Percentiles rank a stretch among this genome's conserved stretches.
Conservation (phyloP, 2,113 vertebrate species). For the Nothoprocta perdicaria region DNA sequence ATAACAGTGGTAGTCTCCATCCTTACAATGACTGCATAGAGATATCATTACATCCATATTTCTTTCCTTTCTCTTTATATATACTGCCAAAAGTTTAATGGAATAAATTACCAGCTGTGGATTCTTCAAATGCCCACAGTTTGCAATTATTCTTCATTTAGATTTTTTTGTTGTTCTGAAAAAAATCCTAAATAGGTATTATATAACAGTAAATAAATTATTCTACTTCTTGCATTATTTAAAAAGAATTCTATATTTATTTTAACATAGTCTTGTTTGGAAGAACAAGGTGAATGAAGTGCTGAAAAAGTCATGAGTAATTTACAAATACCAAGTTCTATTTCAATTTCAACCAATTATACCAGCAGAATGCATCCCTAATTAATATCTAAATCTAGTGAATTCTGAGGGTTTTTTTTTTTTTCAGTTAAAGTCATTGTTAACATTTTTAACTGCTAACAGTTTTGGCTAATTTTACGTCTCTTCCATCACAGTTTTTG, state of each 20-base stretch:
- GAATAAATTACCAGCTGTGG: not conserved
- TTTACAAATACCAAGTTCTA: not conserved
- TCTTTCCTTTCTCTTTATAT: not conserved
- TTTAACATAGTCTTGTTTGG: not conserved
- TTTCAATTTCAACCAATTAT: not conserved
- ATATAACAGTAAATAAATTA: not conserved
- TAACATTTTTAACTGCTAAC: not conserved
- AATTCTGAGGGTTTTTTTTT: not conserved
- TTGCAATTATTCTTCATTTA: not conserved
- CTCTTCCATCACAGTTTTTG: not conserved
- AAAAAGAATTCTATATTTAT: not conserved
- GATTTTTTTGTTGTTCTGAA: not conserved
- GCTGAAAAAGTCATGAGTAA: not conserved
- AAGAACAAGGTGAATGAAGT: not conserved
- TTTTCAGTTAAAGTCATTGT: not conserved
- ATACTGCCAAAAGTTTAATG: not conserved
- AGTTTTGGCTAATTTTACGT: not conserved
- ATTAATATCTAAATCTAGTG: not conserved
- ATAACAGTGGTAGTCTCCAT: slow-evolving; percentile 24
- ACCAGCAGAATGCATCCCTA: not conserved
- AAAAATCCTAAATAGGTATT: not conserved
- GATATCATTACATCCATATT: not conserved
- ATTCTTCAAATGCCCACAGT: not conserved
- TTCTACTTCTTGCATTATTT: fast-evolving
- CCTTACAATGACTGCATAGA: not conserved